Evolutionary conservation across 1,140 invertebrate genomes (phyloP), one percentile per base, ranked within the genome.

Genomic region (Phenacoccus solenopsis): DNA sequence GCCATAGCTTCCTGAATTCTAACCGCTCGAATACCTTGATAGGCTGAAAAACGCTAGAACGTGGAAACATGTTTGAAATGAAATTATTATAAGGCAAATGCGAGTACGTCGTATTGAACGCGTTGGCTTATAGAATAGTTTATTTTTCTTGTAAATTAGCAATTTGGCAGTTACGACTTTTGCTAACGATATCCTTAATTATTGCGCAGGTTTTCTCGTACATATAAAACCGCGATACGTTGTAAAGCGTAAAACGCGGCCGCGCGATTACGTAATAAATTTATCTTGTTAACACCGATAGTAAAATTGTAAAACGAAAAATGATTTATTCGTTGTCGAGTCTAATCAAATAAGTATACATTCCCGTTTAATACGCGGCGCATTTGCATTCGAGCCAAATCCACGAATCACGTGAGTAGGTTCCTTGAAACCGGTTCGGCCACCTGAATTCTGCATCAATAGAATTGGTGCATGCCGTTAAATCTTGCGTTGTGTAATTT

Each of bases 291-390:
- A 49, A 49, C 38, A 49, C 38, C 38, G 38, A 49, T 49, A 49
- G 20, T 49, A 49, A 49, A 49, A 49, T 49, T 49, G 38, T 49
- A 9, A 49, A 49, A 49, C 38, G 20, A 49, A 49, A 64, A 64
- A 64, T 64, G 59, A 64, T 64, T 64, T 64, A 64, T 64, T 64
- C 59, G 59, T 64, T 64, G 59, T 64, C 59, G 25, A 49, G 38
- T 49, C 38, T 49, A 49, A 64, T 27, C 59, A 64, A 64, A 64
- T 64, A 64, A 64, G 25, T 27, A 64, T 64, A 27, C 21, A 64
- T 64, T 64, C 59, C 25, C 59, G 59, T 64, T 64, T 64, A 64
- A n/a, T n/a, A n/a, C n/a, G n/a, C 59, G 59, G 13, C 22, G 59
- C 59, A 64, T 64, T 64, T 64, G 59, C 59, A 64, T 64, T 24